Base-by-base conservation (phyloP, 1,140 invertebrate genomes). In the Pectinophora gossypiella region DNA sequence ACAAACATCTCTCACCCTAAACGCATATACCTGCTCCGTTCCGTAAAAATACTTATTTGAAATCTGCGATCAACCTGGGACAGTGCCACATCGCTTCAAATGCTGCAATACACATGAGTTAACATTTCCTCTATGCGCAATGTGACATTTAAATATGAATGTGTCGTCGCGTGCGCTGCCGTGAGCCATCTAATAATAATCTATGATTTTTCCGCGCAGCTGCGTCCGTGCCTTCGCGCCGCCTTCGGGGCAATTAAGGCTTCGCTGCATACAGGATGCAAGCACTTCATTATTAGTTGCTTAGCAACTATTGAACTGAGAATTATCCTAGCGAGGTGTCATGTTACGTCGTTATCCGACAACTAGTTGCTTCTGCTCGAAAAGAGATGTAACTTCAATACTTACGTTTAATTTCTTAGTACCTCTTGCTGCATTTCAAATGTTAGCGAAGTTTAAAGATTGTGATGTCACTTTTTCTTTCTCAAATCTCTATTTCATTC, bases 71-170 rank as follows among this genome's bases (percentile, higher is more conserved):
- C n/a, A n/a, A n/a, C n/a, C n/a, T n/a, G n/a, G n/a, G n/a, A n/a
- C n/a, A n/a, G n/a, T n/a, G n/a, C n/a, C n/a, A n/a, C n/a, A n/a
- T n/a, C n/a, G n/a, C n/a, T n/a, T n/a, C n/a, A n/a, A n/a, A n/a
- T n/a, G n/a, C 27, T 32, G 35, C 3, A 20, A 45, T 54, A 73
- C 71, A 68, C 74, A 70, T 68, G 80, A 74, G 68, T 62, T 68
- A 69, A 57, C 48, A 7, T 40, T 40, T 12, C 59, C 51, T 43
- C 51, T 48, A 45, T 56, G 48, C 64, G 61, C 72, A 73, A 61
- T 65, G 65, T 70, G 69, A 78, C 75, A 85, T 85, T 83, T 82
- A 75, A 85, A 85, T 85, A 83, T 83, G 82, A 85, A 82, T 85
- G 69, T 72, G 74, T 77, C 75, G 68, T 59, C 45, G 48, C 56